These are phyloP conservation scores for Cyrtorhinus lividipennis DNA, from an alignment of 1,140 invertebrate species.

Conservation along the genomic window DNA sequence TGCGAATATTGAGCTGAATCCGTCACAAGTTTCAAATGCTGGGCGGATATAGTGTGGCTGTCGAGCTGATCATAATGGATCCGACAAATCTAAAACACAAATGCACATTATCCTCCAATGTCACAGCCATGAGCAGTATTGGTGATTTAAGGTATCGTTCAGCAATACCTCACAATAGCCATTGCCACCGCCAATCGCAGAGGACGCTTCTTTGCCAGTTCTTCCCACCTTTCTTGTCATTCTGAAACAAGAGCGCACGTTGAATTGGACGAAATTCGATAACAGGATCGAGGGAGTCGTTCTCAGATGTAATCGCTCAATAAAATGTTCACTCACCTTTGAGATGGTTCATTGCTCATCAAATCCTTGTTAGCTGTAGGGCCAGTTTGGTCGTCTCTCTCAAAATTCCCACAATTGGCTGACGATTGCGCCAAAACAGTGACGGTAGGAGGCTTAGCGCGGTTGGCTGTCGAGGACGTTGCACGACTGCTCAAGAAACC, in stretches of 20 bases:
- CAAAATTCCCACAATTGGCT: too few species aligned
- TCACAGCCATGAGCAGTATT: background rate
- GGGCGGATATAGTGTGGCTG: slow-evolving; percentile 17
- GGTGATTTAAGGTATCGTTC: too few species aligned
- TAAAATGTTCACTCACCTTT: background rate
- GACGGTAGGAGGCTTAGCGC: too few species aligned
- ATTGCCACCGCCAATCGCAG: slow-evolving; percentile 17
- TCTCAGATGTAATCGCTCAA: too few species aligned
- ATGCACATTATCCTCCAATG: too few species aligned
- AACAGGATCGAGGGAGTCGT: too few species aligned
- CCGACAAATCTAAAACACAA: slow-evolving; percentile 22
- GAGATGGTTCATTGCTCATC: slow-evolving; percentile 9
- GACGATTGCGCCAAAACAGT: too few species aligned
- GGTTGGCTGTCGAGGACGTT: too few species aligned
- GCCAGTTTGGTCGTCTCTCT: too few species aligned
- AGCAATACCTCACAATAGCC: slow-evolving; percentile 20
- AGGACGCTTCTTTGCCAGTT: slow-evolving; percentile 11
- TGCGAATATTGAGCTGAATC: slow-evolving; percentile 22
- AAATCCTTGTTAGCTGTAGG: slow-evolving; percentile 3
- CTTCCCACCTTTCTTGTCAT: slow-evolving; percentile 21
- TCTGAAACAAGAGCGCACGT: too few species aligned
- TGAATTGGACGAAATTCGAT: too few species aligned
- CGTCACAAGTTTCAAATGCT: slow-evolving; percentile 21
- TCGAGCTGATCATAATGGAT: slow-evolving; percentile 22
- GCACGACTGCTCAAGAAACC: too few species aligned